Conservation (phyloP, 2,797 vertebrate species). For the Neomorphus geoffroyi region DNA sequence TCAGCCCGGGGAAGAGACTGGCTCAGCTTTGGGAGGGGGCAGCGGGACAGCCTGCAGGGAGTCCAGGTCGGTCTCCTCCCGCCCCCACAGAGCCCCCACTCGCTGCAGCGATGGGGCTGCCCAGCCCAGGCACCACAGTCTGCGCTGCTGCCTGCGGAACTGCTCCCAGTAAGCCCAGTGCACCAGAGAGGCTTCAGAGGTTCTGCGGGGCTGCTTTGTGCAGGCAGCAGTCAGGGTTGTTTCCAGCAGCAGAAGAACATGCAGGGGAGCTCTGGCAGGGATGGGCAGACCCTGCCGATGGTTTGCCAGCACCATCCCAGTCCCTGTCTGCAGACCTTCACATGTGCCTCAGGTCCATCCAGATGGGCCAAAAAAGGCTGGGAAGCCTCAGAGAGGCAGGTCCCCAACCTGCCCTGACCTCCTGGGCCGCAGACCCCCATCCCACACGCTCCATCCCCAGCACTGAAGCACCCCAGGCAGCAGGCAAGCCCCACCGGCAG, state of each 20-base stretch:
- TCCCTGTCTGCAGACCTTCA: not conserved
- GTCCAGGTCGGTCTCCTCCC: rapidly evolving
- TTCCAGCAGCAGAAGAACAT: not conserved
- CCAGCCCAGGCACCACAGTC: not conserved
- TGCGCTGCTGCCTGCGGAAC: not conserved
- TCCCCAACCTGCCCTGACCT: not conserved
- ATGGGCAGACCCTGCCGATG: rapidly evolving
- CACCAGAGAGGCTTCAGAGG: not conserved
- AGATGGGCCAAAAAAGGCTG: not conserved
- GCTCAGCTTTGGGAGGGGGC: not conserved
- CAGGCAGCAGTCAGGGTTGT: not conserved
- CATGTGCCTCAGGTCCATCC: rapidly evolving
- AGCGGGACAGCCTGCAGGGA: not conserved
- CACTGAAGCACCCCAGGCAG: too few species aligned
- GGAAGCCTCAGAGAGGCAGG: not conserved
- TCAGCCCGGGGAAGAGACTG: not conserved
- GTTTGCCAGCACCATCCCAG: not conserved
- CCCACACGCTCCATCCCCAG: not conserved
- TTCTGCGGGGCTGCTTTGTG: not conserved
- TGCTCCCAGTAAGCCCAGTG: not conserved
- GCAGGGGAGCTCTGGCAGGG: not conserved
- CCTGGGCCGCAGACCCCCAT: not conserved
- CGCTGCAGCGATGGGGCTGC: not conserved
- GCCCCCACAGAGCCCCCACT: not conserved
- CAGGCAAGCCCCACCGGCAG: not conserved